Percentiles rank a stretch among this genome's conserved stretches.
These are phyloP conservation scores for Chamaea fasciata DNA, from an alignment of 2,113 vertebrate species.

Conservation along the genomic window DNA sequence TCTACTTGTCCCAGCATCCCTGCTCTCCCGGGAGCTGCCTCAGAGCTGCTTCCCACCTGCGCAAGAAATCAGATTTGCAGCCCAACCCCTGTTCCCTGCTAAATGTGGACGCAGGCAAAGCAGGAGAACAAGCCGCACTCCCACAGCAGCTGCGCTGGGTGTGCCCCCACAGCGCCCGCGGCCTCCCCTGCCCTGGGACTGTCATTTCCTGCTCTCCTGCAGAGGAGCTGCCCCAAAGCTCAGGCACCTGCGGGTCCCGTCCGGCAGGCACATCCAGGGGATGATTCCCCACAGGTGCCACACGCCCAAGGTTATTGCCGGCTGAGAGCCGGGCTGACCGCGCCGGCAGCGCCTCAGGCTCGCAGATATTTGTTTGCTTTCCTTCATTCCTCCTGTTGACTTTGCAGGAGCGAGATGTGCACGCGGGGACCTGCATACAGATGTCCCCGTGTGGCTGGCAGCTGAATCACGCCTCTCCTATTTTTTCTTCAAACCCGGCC, in stretches of 20 bases:
- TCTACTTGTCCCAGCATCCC: background rate
- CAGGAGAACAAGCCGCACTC: accelerated
- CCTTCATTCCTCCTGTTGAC: background rate
- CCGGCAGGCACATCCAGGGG: accelerated
- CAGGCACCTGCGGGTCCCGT: background rate
- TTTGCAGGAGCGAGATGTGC: background rate
- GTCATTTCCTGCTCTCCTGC: accelerated
- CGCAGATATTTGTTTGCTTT: background rate
- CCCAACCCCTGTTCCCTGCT: accelerated
- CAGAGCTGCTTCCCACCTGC: background rate
- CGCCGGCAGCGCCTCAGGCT: background rate
- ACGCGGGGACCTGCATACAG: background rate
- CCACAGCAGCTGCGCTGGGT: accelerated
- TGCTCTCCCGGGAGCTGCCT: background rate
- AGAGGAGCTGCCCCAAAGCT: background rate
- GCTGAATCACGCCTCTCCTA: background rate
- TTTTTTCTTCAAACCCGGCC: background rate
- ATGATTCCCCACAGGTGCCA: accelerated
- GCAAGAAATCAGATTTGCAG: background rate
- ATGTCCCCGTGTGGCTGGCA: background rate
- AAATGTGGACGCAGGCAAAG: background rate
- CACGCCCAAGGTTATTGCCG: accelerated
- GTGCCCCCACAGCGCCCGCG: accelerated
- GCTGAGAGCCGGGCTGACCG: background rate
- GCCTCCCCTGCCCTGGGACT: accelerated